These are phyloP conservation scores for Amaurobius ferox DNA, from an alignment of 2,888 invertebrate species.

Conservation along the genomic window DNA sequence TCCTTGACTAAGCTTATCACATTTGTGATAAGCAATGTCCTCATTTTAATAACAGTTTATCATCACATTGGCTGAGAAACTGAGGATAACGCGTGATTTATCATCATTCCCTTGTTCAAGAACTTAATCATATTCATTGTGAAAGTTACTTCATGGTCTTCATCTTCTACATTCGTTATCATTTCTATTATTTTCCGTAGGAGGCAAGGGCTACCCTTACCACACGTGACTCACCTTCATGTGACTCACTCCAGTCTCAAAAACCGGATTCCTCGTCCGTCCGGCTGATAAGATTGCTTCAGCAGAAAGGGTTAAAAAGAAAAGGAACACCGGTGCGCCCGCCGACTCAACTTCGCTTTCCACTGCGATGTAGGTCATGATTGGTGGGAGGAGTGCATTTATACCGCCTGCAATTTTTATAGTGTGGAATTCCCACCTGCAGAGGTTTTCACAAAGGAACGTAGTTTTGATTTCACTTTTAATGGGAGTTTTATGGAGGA, in stretches of 20 bases:
- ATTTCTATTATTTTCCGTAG: neutral
- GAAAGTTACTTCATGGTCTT: neutral
- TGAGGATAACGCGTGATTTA: too few relatives aligned
- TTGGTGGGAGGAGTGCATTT: neutral
- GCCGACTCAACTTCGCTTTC: conserved; percentile 7
- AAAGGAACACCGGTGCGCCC: neutral
- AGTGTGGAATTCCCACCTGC: neutral
- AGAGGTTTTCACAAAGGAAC: neutral
- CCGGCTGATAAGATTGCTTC: neutral
- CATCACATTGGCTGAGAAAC: too few relatives aligned
- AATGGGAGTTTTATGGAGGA: neutral
- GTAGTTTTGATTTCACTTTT: neutral
- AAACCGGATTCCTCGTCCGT: neutral
- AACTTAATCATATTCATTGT: too few relatives aligned
- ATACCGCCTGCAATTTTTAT: neutral
- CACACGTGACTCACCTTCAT: neutral
- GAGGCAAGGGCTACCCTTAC: neutral
- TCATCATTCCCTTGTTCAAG: too few relatives aligned
- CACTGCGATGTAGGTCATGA: neutral
- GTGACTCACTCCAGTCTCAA: neutral
- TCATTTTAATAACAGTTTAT: too few relatives aligned
- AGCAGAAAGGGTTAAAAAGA: neutral
- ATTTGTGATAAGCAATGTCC: too few relatives aligned
- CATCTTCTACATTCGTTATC: neutral
- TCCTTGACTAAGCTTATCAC: too few relatives aligned